Evolutionary conservation across 1,140 invertebrate genomes (phyloP).

Genomic region (Antheraea mylitta): DNA sequence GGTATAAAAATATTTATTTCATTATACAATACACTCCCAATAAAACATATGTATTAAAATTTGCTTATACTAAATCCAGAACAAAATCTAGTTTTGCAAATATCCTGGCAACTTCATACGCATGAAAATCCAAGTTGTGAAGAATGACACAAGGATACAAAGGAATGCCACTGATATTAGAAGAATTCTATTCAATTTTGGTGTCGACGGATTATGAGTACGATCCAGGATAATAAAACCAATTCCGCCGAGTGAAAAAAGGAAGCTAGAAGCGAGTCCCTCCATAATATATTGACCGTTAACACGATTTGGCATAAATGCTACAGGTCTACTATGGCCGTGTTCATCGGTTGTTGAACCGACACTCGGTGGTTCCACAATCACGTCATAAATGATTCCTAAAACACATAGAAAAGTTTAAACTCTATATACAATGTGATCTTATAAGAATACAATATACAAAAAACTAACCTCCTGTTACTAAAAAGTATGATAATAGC

Average conservation of each 20-base stretch:
- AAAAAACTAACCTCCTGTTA: conserved; percentile 93
- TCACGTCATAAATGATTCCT: conserved; percentile 99
- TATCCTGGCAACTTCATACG: conserved; percentile 97
- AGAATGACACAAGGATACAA: conserved; percentile 95
- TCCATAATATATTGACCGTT: conserved; percentile 99
- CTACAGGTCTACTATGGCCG: conserved; percentile 96
- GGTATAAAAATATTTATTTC: conserved; percentile 14
- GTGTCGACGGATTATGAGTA: conserved; percentile 94
- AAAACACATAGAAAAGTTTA: conserved; percentile 48
- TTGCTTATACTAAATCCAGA: conserved; percentile 36
- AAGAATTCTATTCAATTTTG: conserved; percentile 94
- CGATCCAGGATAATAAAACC: conserved; percentile 98
- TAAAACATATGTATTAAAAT: conserved; percentile 61
- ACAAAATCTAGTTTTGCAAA: conserved; percentile 76
- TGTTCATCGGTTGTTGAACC: conserved; percentile 98
- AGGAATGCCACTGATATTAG: conserved; percentile 96
- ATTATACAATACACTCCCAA: conserved; percentile 5
- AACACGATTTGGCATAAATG: conserved; percentile 98
- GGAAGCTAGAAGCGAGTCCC: conserved; percentile 96
- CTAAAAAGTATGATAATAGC: conserved; percentile 96
- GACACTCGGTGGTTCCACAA: conserved; percentile 98
- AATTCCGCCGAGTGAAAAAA: conserved; percentile 96
- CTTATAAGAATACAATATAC: conserved; percentile 39
- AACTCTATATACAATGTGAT: conserved; percentile 8
- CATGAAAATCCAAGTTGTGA: conserved; percentile 99